phyloP scores from a whole-genome alignment of 2,797 vertebrate genomes.

The Eidolon dupreanum region DNA sequence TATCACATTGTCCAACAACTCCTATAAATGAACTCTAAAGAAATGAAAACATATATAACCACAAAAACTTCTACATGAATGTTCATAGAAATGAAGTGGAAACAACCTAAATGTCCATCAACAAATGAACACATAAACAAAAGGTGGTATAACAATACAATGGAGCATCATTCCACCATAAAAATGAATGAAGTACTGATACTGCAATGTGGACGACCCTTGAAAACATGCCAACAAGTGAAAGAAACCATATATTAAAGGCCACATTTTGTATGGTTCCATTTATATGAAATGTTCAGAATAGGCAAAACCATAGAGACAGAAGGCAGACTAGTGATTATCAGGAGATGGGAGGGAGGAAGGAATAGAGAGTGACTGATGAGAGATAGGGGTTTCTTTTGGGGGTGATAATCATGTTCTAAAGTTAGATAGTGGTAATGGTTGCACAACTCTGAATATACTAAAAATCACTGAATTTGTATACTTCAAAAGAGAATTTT shows the following conservation, averaged over 20 bases:
- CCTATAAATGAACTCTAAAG: not conserved
- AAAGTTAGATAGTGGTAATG: not conserved
- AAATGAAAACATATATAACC: slow-evolving; percentile 1
- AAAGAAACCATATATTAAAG: slow-evolving; percentile 34
- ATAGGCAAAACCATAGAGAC: not conserved
- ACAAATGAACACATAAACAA: not conserved
- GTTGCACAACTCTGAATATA: not conserved
- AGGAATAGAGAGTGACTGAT: not conserved
- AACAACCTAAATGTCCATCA: slow-evolving; percentile 16
- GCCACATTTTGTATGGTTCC: not conserved
- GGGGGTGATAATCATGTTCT: not conserved
- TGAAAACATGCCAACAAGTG: slow-evolving; percentile 15
- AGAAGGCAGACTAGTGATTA: not conserved
- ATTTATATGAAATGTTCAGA: slow-evolving; percentile 36
- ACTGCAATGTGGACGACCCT: not conserved
- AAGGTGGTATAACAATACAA: not conserved
- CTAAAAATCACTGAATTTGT: not conserved
- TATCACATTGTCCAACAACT: not conserved
- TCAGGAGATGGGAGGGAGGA: not conserved
- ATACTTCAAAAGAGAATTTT: not conserved
- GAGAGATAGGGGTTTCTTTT: not conserved
- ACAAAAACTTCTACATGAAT: slow-evolving; percentile 18
- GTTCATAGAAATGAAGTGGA: not conserved
- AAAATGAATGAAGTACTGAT: slow-evolving; percentile 1
- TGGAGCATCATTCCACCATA: not conserved